Conservation (phyloP, 2,888 invertebrate species). For the Orthosia incerta region DNA sequence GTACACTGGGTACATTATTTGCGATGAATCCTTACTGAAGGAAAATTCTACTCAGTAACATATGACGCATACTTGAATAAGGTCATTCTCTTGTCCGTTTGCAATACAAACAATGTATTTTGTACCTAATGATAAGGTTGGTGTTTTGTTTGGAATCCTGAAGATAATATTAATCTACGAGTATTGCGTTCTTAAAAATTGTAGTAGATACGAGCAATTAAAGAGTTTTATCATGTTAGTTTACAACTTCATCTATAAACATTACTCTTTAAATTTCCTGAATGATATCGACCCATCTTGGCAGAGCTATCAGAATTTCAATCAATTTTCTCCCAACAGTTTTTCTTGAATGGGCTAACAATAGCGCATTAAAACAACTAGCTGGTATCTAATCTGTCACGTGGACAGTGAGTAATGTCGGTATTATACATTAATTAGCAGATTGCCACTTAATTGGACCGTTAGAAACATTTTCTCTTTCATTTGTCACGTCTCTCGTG, state of each 20-base stretch:
- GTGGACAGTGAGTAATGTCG: constrained; percentile 54
- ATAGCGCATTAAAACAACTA: constrained; percentile 35
- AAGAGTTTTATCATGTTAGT: neutral
- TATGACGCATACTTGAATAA: constrained; percentile 41
- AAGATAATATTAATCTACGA: neutral
- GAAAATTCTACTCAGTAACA: constrained; percentile 32
- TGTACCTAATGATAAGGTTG: constrained; percentile 4
- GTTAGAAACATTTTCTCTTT: constrained; percentile 54
- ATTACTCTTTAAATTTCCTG: constrained; percentile 5
- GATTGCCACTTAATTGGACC: constrained; percentile 54
- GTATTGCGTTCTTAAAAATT: constrained; percentile 5
- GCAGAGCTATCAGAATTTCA: constrained; percentile 14
- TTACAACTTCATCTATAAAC: neutral
- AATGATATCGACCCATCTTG: neutral
- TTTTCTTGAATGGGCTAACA: constrained; percentile 55
- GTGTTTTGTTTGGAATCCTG: constrained; percentile 16
- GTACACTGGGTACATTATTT: constrained; percentile 22
- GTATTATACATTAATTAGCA: constrained; percentile 59
- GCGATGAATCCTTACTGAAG: constrained; percentile 24
- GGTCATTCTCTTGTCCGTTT: constrained; percentile 31
- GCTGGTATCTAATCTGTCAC: constrained; percentile 59
- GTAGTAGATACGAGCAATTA: neutral
- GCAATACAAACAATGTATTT: constrained; percentile 6
- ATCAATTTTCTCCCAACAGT: constrained; percentile 17
- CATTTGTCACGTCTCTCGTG: constrained; percentile 53